Percentiles rank a stretch among this genome's conserved stretches.
Conservation (phyloP, 1,140 invertebrate genomes). For the Thaumatotibia leucotreta region DNA sequence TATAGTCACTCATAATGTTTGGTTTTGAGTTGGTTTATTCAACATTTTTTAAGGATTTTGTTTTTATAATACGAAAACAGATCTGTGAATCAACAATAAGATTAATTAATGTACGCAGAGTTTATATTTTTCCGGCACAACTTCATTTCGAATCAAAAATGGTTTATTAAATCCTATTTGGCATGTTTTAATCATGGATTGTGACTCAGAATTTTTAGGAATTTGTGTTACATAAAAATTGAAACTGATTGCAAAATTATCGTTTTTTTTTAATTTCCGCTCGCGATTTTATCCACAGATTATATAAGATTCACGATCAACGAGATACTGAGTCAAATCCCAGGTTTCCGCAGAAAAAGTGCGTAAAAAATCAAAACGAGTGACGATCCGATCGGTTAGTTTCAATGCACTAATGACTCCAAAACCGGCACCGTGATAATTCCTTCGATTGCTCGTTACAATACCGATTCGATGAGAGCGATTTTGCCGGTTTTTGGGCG, state of each 20-base stretch:
- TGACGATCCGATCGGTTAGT: slow-evolving; percentile 36
- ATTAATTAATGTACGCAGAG: neutral
- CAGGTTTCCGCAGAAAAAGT: neutral
- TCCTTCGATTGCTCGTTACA: slow-evolving; percentile 42
- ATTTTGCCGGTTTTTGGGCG: slow-evolving; percentile 66
- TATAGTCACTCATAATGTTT: neutral
- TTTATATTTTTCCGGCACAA: too few relatives aligned
- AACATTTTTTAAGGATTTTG: neutral
- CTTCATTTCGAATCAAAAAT: too few relatives aligned
- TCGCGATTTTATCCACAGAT: neutral
- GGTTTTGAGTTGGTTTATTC: neutral
- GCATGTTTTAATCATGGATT: too few relatives aligned
- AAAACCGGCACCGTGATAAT: slow-evolving; percentile 48
- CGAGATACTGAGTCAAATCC: neutral
- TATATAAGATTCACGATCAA: neutral
- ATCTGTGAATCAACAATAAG: neutral
- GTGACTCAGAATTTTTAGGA: too few relatives aligned
- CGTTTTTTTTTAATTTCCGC: neutral
- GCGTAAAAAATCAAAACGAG: slow-evolving; percentile 26
- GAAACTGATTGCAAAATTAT: neutral
- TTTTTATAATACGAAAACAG: neutral
- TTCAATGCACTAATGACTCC: slow-evolving; percentile 58
- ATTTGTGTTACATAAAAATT: too few relatives aligned
- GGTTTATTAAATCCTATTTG: too few relatives aligned
- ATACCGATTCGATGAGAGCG: slow-evolving; percentile 57